Evolutionary conservation across 2,113 vertebrate genomes (phyloP).

Genomic region (Willisornis vidua): DNA sequence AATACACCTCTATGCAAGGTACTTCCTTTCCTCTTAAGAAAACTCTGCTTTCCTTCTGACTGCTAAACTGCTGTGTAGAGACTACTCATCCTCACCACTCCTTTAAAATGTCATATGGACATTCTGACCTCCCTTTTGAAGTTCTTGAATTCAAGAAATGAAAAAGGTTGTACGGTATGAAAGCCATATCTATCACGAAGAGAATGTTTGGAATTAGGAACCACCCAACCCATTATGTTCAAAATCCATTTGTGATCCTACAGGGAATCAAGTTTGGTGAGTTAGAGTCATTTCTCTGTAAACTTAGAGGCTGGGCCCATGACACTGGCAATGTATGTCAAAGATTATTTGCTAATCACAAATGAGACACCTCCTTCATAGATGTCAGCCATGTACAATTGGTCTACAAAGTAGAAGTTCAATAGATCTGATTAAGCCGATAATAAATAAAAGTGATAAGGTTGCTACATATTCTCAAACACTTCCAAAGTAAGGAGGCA

Average conservation of each 20-base stretch:
- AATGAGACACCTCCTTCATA: neutral
- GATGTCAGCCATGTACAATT: neutral
- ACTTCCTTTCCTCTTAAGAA: neutral
- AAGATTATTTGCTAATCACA: neutral
- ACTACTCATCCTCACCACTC: accelerated
- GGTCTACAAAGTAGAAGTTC: neutral
- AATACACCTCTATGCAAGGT: neutral
- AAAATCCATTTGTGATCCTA: neutral
- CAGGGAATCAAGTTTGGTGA: neutral
- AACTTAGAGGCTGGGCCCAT: neutral
- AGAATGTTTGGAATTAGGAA: neutral
- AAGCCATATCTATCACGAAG: neutral
- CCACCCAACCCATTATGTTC: neutral
- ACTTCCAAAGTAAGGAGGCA: neutral
- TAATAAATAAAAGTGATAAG: neutral
- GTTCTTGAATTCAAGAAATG: neutral
- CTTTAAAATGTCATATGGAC: neutral
- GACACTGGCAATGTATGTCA: neutral
- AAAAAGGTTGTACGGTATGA: neutral
- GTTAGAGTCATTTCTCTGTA: neutral
- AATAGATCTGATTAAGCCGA: neutral
- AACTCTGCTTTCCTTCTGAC: neutral
- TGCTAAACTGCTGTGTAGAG: neutral
- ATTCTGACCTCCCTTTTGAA: neutral
- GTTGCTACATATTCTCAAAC: neutral